A percentile compares a stretch with the other conserved stretches of the same genome.
Conservation (phyloP, 1,140 invertebrate species). For the Araneus ventricosus region DNA sequence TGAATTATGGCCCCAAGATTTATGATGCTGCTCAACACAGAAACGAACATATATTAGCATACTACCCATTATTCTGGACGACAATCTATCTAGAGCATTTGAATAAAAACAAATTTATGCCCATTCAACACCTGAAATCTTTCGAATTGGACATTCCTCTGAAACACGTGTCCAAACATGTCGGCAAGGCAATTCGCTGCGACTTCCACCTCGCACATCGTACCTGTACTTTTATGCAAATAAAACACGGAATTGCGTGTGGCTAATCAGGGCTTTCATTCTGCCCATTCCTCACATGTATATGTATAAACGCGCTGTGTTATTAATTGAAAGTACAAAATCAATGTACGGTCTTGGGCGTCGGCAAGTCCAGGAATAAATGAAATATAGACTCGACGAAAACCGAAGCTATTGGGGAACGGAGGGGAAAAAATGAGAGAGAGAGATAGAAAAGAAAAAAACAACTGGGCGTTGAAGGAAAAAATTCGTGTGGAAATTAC, state of each 20-base stretch:
- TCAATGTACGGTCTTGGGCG: conserved; percentile 19
- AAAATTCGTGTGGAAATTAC: conserved; percentile 18
- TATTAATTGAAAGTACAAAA: conserved; percentile 38
- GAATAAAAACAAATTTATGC: too few species aligned
- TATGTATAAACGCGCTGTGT: conserved; percentile 10
- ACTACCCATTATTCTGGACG: too few species aligned
- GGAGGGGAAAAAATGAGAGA: not conserved
- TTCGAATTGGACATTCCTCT: too few species aligned
- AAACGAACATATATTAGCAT: too few species aligned
- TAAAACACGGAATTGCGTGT: conserved; percentile 49
- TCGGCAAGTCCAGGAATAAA: conserved; percentile 3
- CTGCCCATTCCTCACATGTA: conserved; percentile 32
- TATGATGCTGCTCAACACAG: too few species aligned
- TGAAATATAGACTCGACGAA: conserved; percentile 25
- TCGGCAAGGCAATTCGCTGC: not conserved
- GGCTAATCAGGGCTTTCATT: conserved; percentile 36
- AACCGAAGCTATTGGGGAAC: not conserved
- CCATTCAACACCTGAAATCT: too few species aligned
- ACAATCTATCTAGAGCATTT: too few species aligned
- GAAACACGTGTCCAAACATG: not conserved
- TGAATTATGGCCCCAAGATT: too few species aligned
- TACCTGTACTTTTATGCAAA: conserved; percentile 38
- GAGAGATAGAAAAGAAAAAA: not conserved
- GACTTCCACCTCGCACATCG: not conserved
- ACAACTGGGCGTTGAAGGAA: not conserved